Evolutionary conservation across 2,797 vertebrate species (phyloP).

Genomic region (Enteromius mattozi): DNA sequence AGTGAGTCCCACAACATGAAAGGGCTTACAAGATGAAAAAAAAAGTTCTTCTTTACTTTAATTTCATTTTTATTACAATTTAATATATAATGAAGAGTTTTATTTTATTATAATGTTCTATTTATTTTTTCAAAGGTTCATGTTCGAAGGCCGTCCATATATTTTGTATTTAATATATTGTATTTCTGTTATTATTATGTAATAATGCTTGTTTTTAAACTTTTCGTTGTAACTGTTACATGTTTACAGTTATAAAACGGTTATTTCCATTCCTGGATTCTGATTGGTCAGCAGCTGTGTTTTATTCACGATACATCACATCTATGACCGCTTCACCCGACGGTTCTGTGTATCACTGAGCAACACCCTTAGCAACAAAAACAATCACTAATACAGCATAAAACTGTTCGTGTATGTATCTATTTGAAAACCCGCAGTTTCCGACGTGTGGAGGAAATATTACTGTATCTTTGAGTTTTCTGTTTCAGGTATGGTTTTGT

Average conservation of each 20-base stretch:
- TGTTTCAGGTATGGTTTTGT: too few relatives aligned
- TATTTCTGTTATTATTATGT: neutral
- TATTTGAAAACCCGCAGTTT: too few relatives aligned
- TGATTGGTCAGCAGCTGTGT: too few relatives aligned
- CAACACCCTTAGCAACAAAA: too few relatives aligned
- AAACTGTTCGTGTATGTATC: too few relatives aligned
- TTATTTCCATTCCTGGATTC: too few relatives aligned
- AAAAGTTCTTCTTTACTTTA: neutral
- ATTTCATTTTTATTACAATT: rapidly evolving
- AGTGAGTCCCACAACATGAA: neutral
- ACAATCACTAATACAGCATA: too few relatives aligned
- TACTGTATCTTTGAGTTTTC: too few relatives aligned
- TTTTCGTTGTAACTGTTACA: neutral
- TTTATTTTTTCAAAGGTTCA: neutral
- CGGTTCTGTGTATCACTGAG: too few relatives aligned
- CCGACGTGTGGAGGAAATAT: too few relatives aligned
- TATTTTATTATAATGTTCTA: neutral
- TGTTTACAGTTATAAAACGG: neutral
- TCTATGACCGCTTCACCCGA: too few relatives aligned
- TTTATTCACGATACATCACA: too few relatives aligned
- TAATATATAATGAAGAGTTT: neutral
- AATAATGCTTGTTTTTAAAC: neutral
- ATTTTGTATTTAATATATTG: neutral
- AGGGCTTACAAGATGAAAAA: neutral
- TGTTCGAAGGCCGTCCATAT: neutral